These are phyloP conservation scores for Macaria liturata DNA, from an alignment of 2,888 invertebrate genomes.

Conservation along the genomic window DNA sequence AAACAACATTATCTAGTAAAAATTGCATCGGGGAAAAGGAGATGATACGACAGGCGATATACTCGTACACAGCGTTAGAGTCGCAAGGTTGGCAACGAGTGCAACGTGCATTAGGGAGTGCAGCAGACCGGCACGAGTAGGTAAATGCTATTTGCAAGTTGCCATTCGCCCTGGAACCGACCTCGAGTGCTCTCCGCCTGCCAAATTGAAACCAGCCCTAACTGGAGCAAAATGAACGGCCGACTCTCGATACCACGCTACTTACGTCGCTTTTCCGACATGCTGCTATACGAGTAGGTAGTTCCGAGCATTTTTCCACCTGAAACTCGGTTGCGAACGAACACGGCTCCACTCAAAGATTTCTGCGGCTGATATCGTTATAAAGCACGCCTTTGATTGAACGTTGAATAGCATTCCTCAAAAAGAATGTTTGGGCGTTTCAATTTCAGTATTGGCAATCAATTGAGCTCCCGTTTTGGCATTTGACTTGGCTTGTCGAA, in stretches of 20 bases:
- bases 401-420: slow-evolving; percentile 56
- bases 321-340: slow-evolving; percentile 37
- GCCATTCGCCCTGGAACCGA: slow-evolving; percentile 55
- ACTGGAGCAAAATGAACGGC: slow-evolving; percentile 63
- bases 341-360: slow-evolving; percentile 42
- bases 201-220: slow-evolving; percentile 72
- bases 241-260: slow-evolving; percentile 52
- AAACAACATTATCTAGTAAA: slow-evolving; percentile 30
- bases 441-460: slow-evolving; percentile 71
- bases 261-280: slow-evolving; percentile 36
- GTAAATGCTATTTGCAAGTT: slow-evolving; percentile 75
- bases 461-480: slow-evolving; percentile 51
- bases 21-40: slow-evolving; percentile 16
- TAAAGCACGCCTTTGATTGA: slow-evolving; percentile 52
- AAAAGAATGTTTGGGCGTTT: slow-evolving; percentile 62
- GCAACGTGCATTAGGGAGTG: slow-evolving; percentile 55
- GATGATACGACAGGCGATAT: slow-evolving; percentile 39
- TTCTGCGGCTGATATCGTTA: slow-evolving; percentile 45
- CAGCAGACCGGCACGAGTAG: slow-evolving; percentile 54
- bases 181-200: slow-evolving; percentile 59
- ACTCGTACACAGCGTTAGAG: slow-evolving; percentile 16
- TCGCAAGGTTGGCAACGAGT: slow-evolving; percentile 50
- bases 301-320: slow-evolving; percentile 38
- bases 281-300: slow-evolving; percentile 16
- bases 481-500: slow-evolving; percentile 55